A percentile compares a stretch with the other conserved stretches of the same genome.
phyloP scores from a whole-genome alignment of 1,140 invertebrate genomes.

The Drosophila varians region DNA sequence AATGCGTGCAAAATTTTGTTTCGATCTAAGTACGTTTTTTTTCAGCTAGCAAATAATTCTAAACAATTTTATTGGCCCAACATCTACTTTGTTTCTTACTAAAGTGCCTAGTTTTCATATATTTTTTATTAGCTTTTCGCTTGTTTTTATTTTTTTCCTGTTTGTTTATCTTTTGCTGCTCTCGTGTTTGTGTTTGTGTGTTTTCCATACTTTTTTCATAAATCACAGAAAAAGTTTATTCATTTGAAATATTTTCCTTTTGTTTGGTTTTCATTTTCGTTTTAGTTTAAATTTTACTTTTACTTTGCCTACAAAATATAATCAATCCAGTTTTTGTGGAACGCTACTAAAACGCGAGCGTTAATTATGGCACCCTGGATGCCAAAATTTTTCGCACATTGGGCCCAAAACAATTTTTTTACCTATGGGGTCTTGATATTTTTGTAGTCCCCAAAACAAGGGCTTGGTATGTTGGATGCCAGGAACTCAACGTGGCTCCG shows the following conservation, averaged over 20 bases:
- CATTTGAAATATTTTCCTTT: constrained; percentile 64
- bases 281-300: constrained; percentile 46
- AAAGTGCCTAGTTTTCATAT: constrained; percentile 61
- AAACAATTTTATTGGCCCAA: constrained; percentile 62
- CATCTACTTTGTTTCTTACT: constrained; percentile 50
- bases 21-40: constrained; percentile 8
- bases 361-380: not conserved
- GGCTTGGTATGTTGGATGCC: constrained; percentile 42
- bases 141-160: constrained; percentile 21
- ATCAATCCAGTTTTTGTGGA: constrained; percentile 49
- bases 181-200: constrained; percentile 16
- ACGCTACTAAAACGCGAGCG: constrained; percentile 50
- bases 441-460: constrained; percentile 2
- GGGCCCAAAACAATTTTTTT: constrained; percentile 20
- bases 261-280: constrained; percentile 20
- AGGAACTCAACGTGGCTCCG: constrained; percentile 41
- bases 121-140: constrained; percentile 49
- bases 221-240: constrained; percentile 82
- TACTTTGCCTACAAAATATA: constrained; percentile 66
- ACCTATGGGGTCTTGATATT: constrained; percentile 12
- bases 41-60: constrained; percentile 61
- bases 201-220: constrained; percentile 80
- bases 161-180: constrained; percentile 40
- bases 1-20: constrained; percentile 57
- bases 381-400: not conserved